Evolutionary conservation across 2,113 vertebrate genomes (phyloP).

Genomic region (Smithornis capensis): DNA sequence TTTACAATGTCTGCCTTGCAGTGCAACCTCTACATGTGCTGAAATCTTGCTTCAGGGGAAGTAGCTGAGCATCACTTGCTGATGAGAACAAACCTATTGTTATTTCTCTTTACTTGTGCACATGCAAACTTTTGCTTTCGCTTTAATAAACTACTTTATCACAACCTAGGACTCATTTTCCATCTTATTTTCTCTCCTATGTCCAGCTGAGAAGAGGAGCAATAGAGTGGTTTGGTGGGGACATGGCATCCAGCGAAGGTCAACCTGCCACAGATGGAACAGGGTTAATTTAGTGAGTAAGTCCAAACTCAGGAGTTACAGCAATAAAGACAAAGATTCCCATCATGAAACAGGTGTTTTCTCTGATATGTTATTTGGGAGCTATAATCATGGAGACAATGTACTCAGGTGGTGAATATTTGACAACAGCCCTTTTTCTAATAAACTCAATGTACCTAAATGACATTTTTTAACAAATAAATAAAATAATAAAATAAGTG

Average conservation of each 20-base stretch:
- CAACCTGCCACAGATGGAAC: neutral
- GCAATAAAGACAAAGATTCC: neutral
- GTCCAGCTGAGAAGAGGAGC: neutral
- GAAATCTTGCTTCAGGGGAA: neutral
- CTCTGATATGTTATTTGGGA: neutral
- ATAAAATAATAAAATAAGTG: neutral
- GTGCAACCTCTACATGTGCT: neutral
- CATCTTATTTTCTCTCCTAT: neutral
- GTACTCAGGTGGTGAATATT: neutral
- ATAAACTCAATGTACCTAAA: neutral
- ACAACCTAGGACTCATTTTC: neutral
- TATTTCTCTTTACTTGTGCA: fast-evolving
- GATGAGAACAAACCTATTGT: no score
- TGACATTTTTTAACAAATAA: neutral
- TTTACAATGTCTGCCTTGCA: neutral
- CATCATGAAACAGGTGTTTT: neutral
- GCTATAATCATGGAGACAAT: neutral
- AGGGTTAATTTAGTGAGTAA: neutral
- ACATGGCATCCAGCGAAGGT: neutral
- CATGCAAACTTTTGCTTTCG: neutral
- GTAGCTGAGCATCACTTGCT: neutral
- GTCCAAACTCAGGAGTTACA: neutral
- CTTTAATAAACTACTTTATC: neutral
- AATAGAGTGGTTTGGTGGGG: fast-evolving
- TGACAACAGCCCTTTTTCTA: neutral